These are phyloP conservation scores for Ibidorhyncha struthersii DNA, from an alignment of 2,113 vertebrate genomes.

Conservation along the genomic window DNA sequence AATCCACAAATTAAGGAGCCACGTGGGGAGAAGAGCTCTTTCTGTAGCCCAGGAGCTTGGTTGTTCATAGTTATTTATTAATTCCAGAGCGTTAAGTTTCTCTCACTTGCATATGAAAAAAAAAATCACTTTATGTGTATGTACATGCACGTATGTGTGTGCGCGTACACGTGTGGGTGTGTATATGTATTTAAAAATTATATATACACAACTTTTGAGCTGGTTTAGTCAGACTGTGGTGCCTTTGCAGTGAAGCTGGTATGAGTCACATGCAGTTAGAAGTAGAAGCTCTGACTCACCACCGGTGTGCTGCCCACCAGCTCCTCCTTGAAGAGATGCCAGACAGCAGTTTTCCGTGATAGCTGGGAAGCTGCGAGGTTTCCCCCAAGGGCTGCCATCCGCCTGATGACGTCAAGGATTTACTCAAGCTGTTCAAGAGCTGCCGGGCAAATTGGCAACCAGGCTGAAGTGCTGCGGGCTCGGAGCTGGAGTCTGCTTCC, in stretches of 20 bases:
- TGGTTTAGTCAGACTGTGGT: background rate
- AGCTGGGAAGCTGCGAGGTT: background rate
- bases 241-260: background rate
- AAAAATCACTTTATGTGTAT: background rate
- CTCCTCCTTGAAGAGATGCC: background rate
- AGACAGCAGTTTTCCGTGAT: background rate
- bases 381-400: background rate
- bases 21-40: background rate
- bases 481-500: background rate
- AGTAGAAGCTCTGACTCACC: slow-evolving; percentile 23
- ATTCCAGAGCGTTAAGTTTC: background rate
- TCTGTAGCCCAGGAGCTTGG: background rate
- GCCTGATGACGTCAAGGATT: background rate
- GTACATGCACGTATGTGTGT: background rate
- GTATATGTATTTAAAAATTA: background rate
- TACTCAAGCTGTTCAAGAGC: background rate
- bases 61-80: slow-evolving; percentile 62
- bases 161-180: background rate
- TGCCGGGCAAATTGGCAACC: background rate
- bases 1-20: background rate
- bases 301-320: background rate
- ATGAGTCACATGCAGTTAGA: background rate
- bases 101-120: background rate
- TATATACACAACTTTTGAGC: background rate
- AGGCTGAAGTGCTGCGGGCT: background rate